These are phyloP conservation scores for Smutsia gigantea DNA, from an alignment of 2,797 vertebrate species.

Conservation along the genomic window DNA sequence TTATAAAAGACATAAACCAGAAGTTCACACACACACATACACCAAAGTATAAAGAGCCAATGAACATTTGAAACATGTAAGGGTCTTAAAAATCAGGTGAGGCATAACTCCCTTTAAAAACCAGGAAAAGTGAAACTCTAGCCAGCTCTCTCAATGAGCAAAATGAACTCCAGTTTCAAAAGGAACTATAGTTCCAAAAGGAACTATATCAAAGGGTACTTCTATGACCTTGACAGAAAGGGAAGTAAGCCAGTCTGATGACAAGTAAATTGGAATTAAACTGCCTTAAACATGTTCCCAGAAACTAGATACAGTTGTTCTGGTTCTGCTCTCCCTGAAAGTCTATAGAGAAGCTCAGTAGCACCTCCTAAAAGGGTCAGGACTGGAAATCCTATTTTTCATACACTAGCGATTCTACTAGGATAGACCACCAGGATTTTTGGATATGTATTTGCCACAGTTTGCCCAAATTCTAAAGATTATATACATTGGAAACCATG, in stretches of 20 bases:
- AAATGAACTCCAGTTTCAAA: not conserved
- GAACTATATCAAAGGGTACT: not conserved
- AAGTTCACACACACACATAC: not conserved
- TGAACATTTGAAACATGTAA: conserved; percentile 14
- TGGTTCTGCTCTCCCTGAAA: not conserved
- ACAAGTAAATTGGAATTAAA: not conserved
- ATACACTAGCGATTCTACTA: not conserved
- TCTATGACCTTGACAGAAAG: not conserved
- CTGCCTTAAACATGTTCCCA: not conserved
- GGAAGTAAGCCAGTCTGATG: not conserved
- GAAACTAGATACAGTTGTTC: not conserved
- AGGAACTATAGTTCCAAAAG: no score
- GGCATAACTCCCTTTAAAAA: not conserved
- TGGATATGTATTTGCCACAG: not conserved
- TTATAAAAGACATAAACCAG: conserved; percentile 9
- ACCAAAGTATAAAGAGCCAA: not conserved
- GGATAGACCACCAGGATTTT: not conserved
- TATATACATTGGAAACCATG: not conserved
- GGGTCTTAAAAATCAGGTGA: not conserved
- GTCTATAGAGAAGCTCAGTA: not conserved
- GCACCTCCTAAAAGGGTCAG: not conserved
- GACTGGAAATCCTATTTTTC: not conserved
- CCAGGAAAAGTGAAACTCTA: not conserved
- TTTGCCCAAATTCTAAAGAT: not conserved
- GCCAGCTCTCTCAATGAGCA: not conserved